Evolutionary conservation across 2,888 invertebrate species (phyloP), one percentile per base, ranked within the genome.

Genomic region (Himalopsyche tibetana): DNA sequence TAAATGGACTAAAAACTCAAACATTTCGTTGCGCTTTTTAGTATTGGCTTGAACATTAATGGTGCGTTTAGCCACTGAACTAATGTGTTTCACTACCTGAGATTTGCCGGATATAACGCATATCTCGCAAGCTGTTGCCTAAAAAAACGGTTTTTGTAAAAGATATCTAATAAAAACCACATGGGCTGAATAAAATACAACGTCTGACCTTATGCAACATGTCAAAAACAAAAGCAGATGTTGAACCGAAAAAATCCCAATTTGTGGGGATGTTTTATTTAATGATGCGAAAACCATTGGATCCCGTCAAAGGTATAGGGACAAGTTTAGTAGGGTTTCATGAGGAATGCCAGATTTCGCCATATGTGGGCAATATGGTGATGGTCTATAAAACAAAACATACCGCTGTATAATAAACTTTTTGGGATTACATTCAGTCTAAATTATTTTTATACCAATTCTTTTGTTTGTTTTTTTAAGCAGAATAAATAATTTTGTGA

Each of bases 211-310:
- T 74, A 74, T 74, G 74, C 38, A 74, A 74, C 74, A 74, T 74
- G 74, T 40, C 82, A 56, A 80, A 86, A 86, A 86, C 86, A 86
- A 85, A 69, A 79, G 84, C 86, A 86, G 86, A 86, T 86, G 86
- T 83, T 86, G 80, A 45, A 55, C 63, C 55, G 82, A 63, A 86
- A 86, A 84, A 85, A 86, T n/a, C 28, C 80, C 85, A 55, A 83
- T 55, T 85, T 85, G 55, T 40, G 63, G 56, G 83, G 38, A 83
- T 85, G 82, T 45, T 55, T 36, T 51, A 55, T 40, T 51, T 55
- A 86, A 79, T 80, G 83, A 86, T 40, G 81, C 85, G 85, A 85
- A 85, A 83, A 82, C 80, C 83, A 80, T 40, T 28, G 15, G 40
- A 83, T 56, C 80, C 79, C 80, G 56, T 19, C 56, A 83, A 55